Evolutionary conservation across 2,797 vertebrate genomes (phyloP).

Genomic region (Melanogrammus aeglefinus): DNA sequence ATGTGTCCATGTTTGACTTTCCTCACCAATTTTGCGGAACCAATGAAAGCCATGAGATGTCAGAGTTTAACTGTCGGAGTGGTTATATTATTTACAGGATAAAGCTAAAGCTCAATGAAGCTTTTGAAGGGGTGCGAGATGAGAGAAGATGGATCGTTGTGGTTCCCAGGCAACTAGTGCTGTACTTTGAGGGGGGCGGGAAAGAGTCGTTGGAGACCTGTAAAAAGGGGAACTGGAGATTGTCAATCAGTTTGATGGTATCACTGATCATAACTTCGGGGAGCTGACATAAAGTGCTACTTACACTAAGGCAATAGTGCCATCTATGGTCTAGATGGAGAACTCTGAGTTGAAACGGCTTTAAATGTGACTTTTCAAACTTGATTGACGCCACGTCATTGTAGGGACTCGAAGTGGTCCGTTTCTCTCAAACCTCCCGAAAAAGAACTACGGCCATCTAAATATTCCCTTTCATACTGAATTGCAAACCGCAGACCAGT

Average conservation of each 20-base stretch:
- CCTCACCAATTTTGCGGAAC: constrained; percentile 61
- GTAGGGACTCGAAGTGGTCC: constrained; percentile 18
- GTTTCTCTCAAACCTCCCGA: background rate
- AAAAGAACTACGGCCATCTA: background rate
- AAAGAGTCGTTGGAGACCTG: constrained; percentile 56
- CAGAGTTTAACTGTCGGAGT: constrained; percentile 51
- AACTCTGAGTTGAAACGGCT: background rate
- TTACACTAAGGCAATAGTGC: constrained; percentile 73
- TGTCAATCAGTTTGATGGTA: constrained; percentile 62
- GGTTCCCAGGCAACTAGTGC: constrained; percentile 36
- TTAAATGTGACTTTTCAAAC: constrained; percentile 8
- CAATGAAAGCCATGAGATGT: constrained; percentile 58
- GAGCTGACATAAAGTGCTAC: constrained; percentile 18
- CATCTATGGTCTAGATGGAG: constrained; percentile 72
- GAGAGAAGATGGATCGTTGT: constrained; percentile 39
- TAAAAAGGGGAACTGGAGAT: constrained; percentile 53
- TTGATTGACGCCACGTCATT: constrained; percentile 13
- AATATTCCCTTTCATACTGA: background rate
- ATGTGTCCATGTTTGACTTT: constrained; percentile 71
- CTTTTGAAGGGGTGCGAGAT: constrained; percentile 52
- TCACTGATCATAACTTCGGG: constrained; percentile 36
- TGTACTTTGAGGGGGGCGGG: constrained; percentile 32
- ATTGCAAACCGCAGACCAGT: background rate
- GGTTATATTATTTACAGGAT: constrained; percentile 57
- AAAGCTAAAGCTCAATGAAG: constrained; percentile 50